Evolutionary conservation across 2,113 vertebrate species (phyloP).

Genomic region (Coptodon rendalli): DNA sequence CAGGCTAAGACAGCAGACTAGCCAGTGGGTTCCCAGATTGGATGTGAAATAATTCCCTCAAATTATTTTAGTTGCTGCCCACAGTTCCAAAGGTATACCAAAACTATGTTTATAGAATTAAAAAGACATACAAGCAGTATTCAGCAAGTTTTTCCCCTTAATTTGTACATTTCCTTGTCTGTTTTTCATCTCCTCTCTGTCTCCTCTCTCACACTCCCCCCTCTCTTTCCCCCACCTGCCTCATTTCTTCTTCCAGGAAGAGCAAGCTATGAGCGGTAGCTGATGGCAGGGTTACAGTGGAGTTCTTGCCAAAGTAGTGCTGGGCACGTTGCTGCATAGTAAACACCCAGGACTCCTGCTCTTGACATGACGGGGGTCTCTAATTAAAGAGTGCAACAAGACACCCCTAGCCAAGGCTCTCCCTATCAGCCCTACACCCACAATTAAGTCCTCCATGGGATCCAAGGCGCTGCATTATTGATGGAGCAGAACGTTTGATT

Average conservation of each 20-base stretch:
- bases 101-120: neutral
- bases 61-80: neutral
- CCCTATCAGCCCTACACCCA: conserved; percentile 61
- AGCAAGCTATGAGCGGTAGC: conserved; percentile 5
- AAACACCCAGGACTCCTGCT: conserved; percentile 47
- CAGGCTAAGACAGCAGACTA: neutral
- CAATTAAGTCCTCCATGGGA: conserved; percentile 60
- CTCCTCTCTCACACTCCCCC: neutral
- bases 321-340: conserved; percentile 46
- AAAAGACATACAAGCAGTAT: neutral
- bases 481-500: conserved; percentile 71
- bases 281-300: conserved; percentile 46
- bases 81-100: neutral
- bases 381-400: conserved; percentile 68
- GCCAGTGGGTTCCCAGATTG: neutral
- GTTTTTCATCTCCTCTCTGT: neutral
- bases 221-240: neutral
- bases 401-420: conserved; percentile 55
- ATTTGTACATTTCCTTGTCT: neutral
- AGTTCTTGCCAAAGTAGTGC: conserved; percentile 42
- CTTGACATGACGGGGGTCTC: conserved; percentile 64
- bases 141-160: neutral
- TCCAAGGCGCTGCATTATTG: conserved; percentile 70
- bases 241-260: neutral
- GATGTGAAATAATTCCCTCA: neutral